Base-by-base conservation (phyloP, 1,140 invertebrate genomes). In the Bemisia tabaci region DNA sequence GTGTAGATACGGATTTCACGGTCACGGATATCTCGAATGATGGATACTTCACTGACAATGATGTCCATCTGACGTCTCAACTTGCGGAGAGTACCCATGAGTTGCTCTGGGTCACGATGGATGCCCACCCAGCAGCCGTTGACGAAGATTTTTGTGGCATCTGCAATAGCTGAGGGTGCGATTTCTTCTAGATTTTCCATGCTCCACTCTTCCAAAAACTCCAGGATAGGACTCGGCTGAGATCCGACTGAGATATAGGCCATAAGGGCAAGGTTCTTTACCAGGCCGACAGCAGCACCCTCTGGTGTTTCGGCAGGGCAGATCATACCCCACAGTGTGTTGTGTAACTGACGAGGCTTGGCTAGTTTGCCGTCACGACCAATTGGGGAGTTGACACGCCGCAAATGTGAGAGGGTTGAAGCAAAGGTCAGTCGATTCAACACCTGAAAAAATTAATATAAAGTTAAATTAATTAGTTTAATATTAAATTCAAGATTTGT, bases 151-250 rank as follows among this genome's bases (percentile, higher is more conserved):
- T 98, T 99, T 0, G 96, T 98, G 1, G 95, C 94, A 82, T 97
- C 92, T 21, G 91, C 90, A 75, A 97, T 97, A 1, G 94, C 92
- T 33, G 92, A 95, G 0, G 94, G 94, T 1, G 94, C 93, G 72
- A 97, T 96, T 84, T 98, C 95, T 81, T 98, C 96, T 60, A 99
- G 81, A 78, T 98, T 99, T 80, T 99, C 97, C 97, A 99, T 99
- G 66, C 93, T 96, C 97, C 97, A 99, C 77, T 99, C 96, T 77
- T 99, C 96, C 83, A 99, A 95, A 83, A 99, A 99, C 81, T 99
- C 96, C 2, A 99, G 79, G 80, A 99, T 98, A 0, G 96, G 96
- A 5, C 94, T 96, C 0, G 96, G 95, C 76, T 98, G 93, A 59
- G 94, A 97, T 67, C 97, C 97, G 24, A 99, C 97, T 72, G 95